Evolutionary conservation across 2,888 invertebrate genomes (phyloP).

Genomic region (Mellilla xanthometata): DNA sequence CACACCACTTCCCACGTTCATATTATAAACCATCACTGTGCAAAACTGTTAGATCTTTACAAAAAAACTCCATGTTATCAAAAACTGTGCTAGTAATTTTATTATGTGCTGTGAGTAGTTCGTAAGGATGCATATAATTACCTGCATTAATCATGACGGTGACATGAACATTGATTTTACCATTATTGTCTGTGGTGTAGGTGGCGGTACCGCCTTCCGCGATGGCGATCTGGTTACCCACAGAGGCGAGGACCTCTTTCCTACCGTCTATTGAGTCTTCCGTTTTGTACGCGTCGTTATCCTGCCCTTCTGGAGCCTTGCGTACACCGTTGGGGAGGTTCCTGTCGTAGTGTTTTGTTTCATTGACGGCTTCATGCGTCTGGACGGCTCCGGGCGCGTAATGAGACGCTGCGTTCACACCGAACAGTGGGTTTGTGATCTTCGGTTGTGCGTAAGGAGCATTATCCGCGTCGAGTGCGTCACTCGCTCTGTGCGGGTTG

Average conservation of each 20-base stretch:
- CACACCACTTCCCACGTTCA: slow-evolving; percentile 50
- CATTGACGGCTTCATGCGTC: slow-evolving; percentile 42
- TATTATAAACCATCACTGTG: slow-evolving; percentile 69
- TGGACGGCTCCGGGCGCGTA: slow-evolving; percentile 63
- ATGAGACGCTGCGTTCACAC: slow-evolving; percentile 74
- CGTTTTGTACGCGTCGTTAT: slow-evolving; percentile 86
- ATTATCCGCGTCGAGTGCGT: slow-evolving; percentile 50
- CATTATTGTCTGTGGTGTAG: slow-evolving; percentile 89
- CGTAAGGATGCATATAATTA: slow-evolving; percentile 81
- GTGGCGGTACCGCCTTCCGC: slow-evolving; percentile 77
- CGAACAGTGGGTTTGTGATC: slow-evolving; percentile 71
- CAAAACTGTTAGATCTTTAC: slow-evolving; percentile 72
- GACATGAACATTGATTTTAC: slow-evolving; percentile 94
- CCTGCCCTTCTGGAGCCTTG: slow-evolving; percentile 91
- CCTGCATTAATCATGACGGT: slow-evolving; percentile 92
- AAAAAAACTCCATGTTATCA: slow-evolving; percentile 33
- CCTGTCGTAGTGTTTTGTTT: slow-evolving; percentile 58
- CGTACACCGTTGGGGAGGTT: slow-evolving; percentile 79
- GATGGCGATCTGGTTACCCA: slow-evolving; percentile 69
- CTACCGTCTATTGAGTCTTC: slow-evolving; percentile 84
- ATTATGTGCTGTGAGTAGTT: slow-evolving; percentile 41
- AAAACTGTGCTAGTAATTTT: slow-evolving; percentile 44
- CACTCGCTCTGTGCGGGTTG: slow-evolving; percentile 46
- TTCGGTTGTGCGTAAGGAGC: slow-evolving; percentile 54
- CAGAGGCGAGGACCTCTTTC: slow-evolving; percentile 71